Conservation (phyloP, 2,888 invertebrate species). For the Caenorhabditis wallacei region DNA sequence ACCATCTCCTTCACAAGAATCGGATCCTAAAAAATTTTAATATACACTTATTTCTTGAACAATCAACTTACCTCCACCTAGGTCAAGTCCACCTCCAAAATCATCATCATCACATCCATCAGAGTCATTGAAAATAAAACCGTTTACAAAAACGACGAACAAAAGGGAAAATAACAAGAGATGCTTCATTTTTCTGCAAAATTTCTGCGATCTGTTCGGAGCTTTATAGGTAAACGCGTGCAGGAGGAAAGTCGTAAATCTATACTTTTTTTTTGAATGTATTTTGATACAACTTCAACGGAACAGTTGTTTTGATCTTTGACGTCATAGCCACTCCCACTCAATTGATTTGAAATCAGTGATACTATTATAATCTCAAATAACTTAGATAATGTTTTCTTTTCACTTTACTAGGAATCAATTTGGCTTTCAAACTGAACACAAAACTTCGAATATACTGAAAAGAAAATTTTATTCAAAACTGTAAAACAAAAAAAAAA, state of each 20-base stretch:
- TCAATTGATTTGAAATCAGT: no score
- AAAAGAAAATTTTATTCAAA: neutral
- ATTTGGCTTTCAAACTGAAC: no score
- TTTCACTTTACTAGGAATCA: no score
- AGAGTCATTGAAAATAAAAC: neutral
- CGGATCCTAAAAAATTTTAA: constrained; percentile 11
- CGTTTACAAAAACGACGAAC: neutral
- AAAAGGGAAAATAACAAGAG: neutral
- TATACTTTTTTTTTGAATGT: neutral
- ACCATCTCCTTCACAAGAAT: constrained; percentile 13
- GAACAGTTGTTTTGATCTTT: neutral
- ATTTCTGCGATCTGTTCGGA: neutral
- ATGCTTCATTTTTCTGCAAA: constrained; percentile 19
- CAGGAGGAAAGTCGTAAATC: neutral
- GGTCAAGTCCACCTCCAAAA: neutral
- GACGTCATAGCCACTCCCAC: neutral
- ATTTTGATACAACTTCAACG: neutral
- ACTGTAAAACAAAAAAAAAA: neutral
- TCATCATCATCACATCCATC: constrained; percentile 5
- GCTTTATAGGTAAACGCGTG: neutral
- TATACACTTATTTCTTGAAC: neutral
- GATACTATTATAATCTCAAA: no score
- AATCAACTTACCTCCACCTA: neutral
- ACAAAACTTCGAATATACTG: no score
- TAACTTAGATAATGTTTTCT: no score